Evolutionary conservation across 2,888 invertebrate species (phyloP).

Genomic region (Euproctis similis): DNA sequence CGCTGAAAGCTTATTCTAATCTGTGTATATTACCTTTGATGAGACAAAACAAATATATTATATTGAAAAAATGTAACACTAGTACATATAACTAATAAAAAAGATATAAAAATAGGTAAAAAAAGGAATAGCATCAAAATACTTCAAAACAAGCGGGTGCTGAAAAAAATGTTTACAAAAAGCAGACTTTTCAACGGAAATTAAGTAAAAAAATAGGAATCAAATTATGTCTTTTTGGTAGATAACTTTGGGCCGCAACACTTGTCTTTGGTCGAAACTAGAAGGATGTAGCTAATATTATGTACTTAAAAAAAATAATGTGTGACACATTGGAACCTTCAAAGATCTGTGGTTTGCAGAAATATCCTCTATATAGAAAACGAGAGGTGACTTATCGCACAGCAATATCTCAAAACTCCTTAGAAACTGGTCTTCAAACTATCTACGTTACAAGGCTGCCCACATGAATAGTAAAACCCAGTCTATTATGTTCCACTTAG

Average conservation of each 20-base stretch:
- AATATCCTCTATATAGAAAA: too few species aligned
- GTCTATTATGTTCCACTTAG: too few species aligned
- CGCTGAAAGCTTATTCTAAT: slow-evolving; percentile 49
- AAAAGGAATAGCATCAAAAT: slow-evolving; percentile 64
- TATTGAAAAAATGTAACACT: slow-evolving; percentile 47
- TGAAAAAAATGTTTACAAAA: slow-evolving; percentile 36
- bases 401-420: too few species aligned
- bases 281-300: slow-evolving; percentile 32
- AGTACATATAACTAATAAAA: slow-evolving; percentile 44
- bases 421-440: too few species aligned
- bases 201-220: slow-evolving; percentile 53
- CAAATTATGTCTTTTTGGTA: slow-evolving; percentile 59
- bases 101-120: slow-evolving; percentile 60
- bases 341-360: slow-evolving; percentile 2
- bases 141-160: slow-evolving; percentile 57
- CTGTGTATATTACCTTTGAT: slow-evolving; percentile 46
- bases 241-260: slow-evolving; percentile 50
- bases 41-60: slow-evolving; percentile 49
- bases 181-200: slow-evolving; percentile 39
- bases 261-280: slow-evolving; percentile 55
- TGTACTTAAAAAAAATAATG: slow-evolving; percentile 25
- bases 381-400: too few species aligned
- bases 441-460: too few species aligned
- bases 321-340: slow-evolving; percentile 16
- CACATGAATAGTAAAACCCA: too few species aligned